Evolutionary conservation across 2,113 vertebrate genomes (phyloP).

Genomic region (Eretmochelys imbricata): DNA sequence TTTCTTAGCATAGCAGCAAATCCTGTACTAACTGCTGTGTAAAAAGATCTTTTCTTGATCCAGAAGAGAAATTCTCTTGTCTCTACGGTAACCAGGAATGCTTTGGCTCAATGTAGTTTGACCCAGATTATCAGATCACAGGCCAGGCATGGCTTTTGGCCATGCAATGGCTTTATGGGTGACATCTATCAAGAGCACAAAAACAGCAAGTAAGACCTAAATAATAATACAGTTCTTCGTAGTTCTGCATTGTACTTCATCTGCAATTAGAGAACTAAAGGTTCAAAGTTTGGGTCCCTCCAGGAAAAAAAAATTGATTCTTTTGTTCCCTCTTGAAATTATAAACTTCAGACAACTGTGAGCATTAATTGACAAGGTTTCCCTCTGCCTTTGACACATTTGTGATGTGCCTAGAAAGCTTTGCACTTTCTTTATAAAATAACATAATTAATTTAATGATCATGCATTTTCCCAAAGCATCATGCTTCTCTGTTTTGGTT

Average conservation of each 20-base stretch:
- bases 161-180: not conserved
- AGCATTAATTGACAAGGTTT: not conserved
- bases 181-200: not conserved
- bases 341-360: not conserved
- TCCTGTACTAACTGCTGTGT: not conserved
- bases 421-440: not conserved
- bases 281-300: not conserved
- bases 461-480: not conserved
- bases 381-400: not conserved
- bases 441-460: not conserved
- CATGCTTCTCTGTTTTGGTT: not conserved
- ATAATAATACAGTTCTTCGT: not conserved
- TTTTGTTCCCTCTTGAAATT: slow-evolving; percentile 5
- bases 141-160: not conserved
- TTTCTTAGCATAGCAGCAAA: not conserved
- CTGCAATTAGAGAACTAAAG: not conserved
- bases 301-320: not conserved
- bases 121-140: not conserved
- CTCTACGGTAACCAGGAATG: not conserved
- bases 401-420: not conserved
- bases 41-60: not conserved
- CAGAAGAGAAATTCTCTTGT: not conserved
- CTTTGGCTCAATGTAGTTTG: not conserved
- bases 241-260: not conserved
- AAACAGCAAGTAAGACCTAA: not conserved